phyloP scores from a whole-genome alignment of 2,888 invertebrate genomes.

The Ennomos fuscantarius region DNA sequence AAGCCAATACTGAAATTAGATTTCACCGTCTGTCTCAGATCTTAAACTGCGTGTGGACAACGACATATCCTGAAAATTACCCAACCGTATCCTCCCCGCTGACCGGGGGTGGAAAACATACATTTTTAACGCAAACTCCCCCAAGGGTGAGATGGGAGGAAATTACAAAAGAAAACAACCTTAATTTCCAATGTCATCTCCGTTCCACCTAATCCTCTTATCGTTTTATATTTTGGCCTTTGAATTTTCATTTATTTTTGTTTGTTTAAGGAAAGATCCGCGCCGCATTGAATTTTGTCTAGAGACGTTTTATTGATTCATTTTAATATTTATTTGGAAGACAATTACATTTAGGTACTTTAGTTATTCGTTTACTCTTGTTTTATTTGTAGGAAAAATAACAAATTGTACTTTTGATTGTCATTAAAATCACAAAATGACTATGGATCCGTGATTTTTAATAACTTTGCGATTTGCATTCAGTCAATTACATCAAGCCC shows the following conservation, averaged over 20 bases:
- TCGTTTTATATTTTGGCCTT: conserved; percentile 83
- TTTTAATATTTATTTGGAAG: conserved; percentile 47
- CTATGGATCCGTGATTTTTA: too few species aligned
- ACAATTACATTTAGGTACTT: conserved; percentile 22
- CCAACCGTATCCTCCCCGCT: conserved; percentile 60
- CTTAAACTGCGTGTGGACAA: conserved; percentile 63
- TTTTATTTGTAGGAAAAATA: conserved; percentile 16
- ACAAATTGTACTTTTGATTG: background rate
- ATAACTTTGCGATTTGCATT: too few species aligned
- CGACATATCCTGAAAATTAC: conserved; percentile 69
- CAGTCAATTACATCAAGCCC: too few species aligned
- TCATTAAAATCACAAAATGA: too few species aligned
- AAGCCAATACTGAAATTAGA: conserved; percentile 19
- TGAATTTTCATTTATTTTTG: conserved; percentile 84
- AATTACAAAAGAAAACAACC: conserved; percentile 85
- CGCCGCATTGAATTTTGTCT: conserved; percentile 51
- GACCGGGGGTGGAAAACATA: conserved; percentile 71
- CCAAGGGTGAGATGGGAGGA: conserved; percentile 75
- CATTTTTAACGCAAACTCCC: conserved; percentile 78
- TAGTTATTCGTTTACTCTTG: conserved; percentile 8
- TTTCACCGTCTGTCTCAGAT: conserved; percentile 45
- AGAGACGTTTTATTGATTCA: conserved; percentile 63
- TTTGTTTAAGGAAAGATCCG: conserved; percentile 77
- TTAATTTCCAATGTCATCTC: conserved; percentile 86
- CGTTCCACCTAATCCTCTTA: conserved; percentile 84